Evolutionary conservation across 2,888 invertebrate species (phyloP).

Genomic region (Spisula solida): DNA sequence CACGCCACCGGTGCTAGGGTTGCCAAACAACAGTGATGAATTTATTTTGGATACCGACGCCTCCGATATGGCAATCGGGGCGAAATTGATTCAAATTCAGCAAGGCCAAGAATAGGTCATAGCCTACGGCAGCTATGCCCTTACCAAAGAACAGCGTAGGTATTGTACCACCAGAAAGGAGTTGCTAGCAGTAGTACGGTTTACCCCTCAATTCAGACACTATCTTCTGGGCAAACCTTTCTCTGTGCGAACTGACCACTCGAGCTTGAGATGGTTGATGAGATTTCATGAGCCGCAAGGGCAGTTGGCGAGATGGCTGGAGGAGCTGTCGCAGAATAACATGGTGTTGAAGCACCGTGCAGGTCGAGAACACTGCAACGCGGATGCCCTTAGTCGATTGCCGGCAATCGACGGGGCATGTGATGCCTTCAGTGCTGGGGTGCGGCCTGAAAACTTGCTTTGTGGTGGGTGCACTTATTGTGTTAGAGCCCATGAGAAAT

Average conservation of each 20-base stretch:
- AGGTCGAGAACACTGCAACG: slow-evolving; percentile 32
- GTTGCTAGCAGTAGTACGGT: slow-evolving; percentile 28
- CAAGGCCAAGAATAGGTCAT: slow-evolving; percentile 54
- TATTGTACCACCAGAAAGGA: slow-evolving; percentile 51
- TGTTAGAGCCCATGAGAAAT: slow-evolving; percentile 32
- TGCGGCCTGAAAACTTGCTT: background rate
- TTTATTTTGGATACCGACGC: slow-evolving; percentile 65
- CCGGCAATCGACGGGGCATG: background rate
- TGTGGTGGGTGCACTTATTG: slow-evolving; percentile 56
- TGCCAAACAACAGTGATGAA: slow-evolving; percentile 43
- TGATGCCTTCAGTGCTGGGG: background rate
- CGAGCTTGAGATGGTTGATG: slow-evolving; percentile 48
- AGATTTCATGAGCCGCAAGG: slow-evolving; percentile 35
- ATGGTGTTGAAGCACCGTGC: slow-evolving; percentile 45
- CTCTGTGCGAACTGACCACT: slow-evolving; percentile 55
- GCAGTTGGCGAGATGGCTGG: slow-evolving; percentile 46
- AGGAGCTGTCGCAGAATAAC: slow-evolving; percentile 35
- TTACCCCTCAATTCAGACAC: slow-evolving; percentile 41
- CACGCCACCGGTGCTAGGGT: slow-evolving; percentile 51
- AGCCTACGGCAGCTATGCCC: slow-evolving; percentile 45
- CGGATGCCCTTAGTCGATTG: slow-evolving; percentile 38
- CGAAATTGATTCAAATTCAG: slow-evolving; percentile 58
- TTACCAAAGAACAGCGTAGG: slow-evolving; percentile 50
- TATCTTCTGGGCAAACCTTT: slow-evolving; percentile 55
- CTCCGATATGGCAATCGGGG: slow-evolving; percentile 58